Base-by-base conservation (phyloP, 2,113 vertebrate genomes). In the Halichoeres trimaculatus region DNA sequence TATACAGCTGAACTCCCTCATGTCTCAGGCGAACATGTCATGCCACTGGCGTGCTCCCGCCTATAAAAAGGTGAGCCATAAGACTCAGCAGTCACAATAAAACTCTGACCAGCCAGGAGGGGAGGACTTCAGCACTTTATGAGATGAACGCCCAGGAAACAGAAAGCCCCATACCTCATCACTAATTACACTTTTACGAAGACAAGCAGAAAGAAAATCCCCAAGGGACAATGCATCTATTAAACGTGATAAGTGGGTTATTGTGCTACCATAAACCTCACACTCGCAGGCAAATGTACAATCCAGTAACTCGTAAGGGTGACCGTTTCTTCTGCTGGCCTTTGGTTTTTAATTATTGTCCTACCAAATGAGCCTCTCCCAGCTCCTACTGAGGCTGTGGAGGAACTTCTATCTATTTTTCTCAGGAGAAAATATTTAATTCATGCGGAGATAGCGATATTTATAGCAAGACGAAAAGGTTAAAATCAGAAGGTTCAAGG, bases 241-340 rank as follows among this genome's bases (percentile, higher is more conserved):
- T 87, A 84, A 86, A 73, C 76, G 84, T 83, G 86, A 84, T 74
- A 86, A 85, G 73, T 77, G 79, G 81, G 83, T 86, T 84, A 85
- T 81, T 74, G 65, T 65, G 71, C 73, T 63, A 76, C 82, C 70
- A 65, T 85, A 85, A 90, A 89, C 56, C 71, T 80, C 71, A 87
- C 84, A 78, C 19, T 2, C 38, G n/a, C n/a, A 67, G 47, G 50
- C 67, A 73, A 65, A 84, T 87, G 81, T 75, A 84, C 70, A 78
- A 59, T 58, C 57, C 74, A 47, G 60, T 72, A 74, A 35, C 61
- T 73, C 60, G 77, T 47, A 67, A 68, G 50, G 45, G 58, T 58
- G 47, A 43, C 56, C 55, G 51, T 60, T 80, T 85, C 36, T 74
- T 65, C 64, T 65, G 67, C 72, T 70, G 68, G 66, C 73, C 78